A percentile compares a stretch with the other conserved stretches of the same genome.
These are phyloP conservation scores for Choloepus hoffmanni DNA, from an alignment of 2,113 vertebrate species.

Conservation along the genomic window DNA sequence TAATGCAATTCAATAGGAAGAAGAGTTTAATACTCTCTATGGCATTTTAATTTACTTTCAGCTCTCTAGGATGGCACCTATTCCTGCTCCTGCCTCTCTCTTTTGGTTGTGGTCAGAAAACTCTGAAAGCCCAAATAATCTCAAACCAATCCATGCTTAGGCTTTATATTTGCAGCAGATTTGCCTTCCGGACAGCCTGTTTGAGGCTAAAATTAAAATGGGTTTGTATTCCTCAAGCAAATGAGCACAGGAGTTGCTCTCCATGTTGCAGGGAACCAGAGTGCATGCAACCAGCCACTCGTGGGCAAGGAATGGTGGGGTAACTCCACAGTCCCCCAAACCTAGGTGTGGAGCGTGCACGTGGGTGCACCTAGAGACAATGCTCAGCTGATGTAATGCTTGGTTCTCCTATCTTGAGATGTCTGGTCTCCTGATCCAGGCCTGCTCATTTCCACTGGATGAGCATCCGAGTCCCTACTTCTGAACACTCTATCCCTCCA, in stretches of 20 bases:
- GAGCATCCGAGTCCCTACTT: neutral
- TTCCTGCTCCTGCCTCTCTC: neutral
- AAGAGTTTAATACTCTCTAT: neutral
- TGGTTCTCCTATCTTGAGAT: neutral
- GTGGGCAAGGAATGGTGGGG: neutral
- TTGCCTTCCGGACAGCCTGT: slow-evolving; percentile 48
- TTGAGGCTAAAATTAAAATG: slow-evolving; percentile 45
- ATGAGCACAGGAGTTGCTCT: slow-evolving; percentile 4
- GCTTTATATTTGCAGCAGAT: slow-evolving; percentile 52
- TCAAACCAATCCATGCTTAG: slow-evolving; percentile 41
- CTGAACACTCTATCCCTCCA: neutral
- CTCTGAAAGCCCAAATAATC: slow-evolving; percentile 59
- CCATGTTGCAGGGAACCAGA: neutral
- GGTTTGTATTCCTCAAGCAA: slow-evolving; percentile 26
- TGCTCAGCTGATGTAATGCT: too few species aligned
- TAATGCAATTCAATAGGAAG: neutral
- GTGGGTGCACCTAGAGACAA: neutral
- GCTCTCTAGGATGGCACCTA: slow-evolving; percentile 2
- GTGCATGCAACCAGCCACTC: neutral
- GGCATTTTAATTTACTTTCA: slow-evolving; percentile 63
- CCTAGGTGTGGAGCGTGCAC: too few species aligned
- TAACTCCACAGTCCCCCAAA: neutral
- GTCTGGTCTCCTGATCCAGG: neutral
- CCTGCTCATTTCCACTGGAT: neutral
- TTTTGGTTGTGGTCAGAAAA: slow-evolving; percentile 51